These are phyloP conservation scores for Rhinichthys klamathensis DNA, from an alignment of 2,113 vertebrate genomes.

Conservation along the genomic window DNA sequence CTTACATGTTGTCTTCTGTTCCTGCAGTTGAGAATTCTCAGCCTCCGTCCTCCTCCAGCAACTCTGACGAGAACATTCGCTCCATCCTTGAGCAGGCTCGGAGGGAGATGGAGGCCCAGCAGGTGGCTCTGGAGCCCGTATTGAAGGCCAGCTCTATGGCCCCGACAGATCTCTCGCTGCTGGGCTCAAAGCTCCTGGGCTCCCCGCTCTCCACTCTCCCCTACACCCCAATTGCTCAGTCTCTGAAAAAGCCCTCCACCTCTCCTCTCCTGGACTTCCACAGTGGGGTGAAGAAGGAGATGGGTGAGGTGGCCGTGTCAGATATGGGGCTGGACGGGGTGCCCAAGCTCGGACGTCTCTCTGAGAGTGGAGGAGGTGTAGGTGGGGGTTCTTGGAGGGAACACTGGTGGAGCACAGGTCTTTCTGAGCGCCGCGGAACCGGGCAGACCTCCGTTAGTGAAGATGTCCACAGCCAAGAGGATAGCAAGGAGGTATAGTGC, in stretches of 20 bases:
- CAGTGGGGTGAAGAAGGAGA: slow-evolving; percentile 81
- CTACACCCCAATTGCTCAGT: slow-evolving; percentile 82
- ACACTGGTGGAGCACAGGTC: slow-evolving; percentile 86
- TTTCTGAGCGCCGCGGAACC: slow-evolving; percentile 77
- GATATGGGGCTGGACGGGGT: slow-evolving; percentile 71
- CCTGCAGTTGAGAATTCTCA: slow-evolving; percentile 82
- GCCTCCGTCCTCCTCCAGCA: slow-evolving; percentile 78
- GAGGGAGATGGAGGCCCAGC: slow-evolving; percentile 90
- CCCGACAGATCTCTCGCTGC: slow-evolving; percentile 77
- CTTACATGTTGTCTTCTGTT: slow-evolving; percentile 30
- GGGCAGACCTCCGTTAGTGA: slow-evolving; percentile 69
- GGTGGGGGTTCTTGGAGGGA: slow-evolving; percentile 82
- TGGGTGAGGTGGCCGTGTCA: slow-evolving; percentile 72
- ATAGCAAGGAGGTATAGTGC: slow-evolving; percentile 69
- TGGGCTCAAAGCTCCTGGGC: slow-evolving; percentile 82
- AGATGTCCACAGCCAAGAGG: slow-evolving; percentile 77
- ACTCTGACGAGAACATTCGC: slow-evolving; percentile 86
- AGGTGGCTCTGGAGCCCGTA: slow-evolving; percentile 85
- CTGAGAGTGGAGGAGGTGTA: slow-evolving; percentile 71
- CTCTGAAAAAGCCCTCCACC: slow-evolving; percentile 81
- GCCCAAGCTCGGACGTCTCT: slow-evolving; percentile 76
- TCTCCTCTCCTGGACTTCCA: slow-evolving; percentile 77
- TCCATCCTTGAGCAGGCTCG: slow-evolving; percentile 89
- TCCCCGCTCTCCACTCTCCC: slow-evolving; percentile 75
- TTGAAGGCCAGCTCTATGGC: slow-evolving; percentile 80